Evolutionary conservation across 2,113 vertebrate species (phyloP), one percentile per base, ranked within the genome.

Genomic region (Tyrannus savana): DNA sequence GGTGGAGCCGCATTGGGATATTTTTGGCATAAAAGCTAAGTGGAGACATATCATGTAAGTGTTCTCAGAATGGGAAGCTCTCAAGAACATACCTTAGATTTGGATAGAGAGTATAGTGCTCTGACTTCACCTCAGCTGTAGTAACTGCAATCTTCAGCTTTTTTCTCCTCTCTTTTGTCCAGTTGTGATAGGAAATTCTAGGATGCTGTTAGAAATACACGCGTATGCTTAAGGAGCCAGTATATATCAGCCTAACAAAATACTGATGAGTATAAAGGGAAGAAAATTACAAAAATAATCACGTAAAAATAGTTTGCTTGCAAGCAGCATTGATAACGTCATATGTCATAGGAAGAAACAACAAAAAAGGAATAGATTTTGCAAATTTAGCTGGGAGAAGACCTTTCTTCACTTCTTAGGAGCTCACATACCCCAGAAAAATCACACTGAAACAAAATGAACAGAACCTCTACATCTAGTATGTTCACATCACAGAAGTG

Each of bases 21-120:
- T 96, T 96, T 96, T 95, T 93, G 93, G 93, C 87, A 77, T 71
- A 78, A 88, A 94, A 94, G 78, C 55, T 66, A 68, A 95, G 93
- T 96, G 91, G 91, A 77, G 89, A 71, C 71, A 3, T 85, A 85
- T 46, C 73, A 0, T 89, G 3, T 90, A 88, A 90, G 93, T 94
- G 85, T 90, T 89, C 90, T 93, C 7, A 4, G 95, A 90, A 95
- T 71, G 93, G 85, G 87, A 95, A 93, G 85, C 90, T 93, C 90
- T 93, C 6, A 7, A 67, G 90, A 97, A 52, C 90, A 77, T 94
- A 88, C 76, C 90, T 96, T 91, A 60, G 67, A 41, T 93, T 67
- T 78, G 72, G 37, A 59, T 47, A 46, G 82, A 88, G 78, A 94
- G 35, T 94, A 60, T 23, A 59, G 78, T 76, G 50, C 59, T 88